Evolutionary conservation across 2,113 vertebrate species (phyloP), one percentile per base, ranked within the genome.

Genomic region (Peucedramus taeniatus): DNA sequence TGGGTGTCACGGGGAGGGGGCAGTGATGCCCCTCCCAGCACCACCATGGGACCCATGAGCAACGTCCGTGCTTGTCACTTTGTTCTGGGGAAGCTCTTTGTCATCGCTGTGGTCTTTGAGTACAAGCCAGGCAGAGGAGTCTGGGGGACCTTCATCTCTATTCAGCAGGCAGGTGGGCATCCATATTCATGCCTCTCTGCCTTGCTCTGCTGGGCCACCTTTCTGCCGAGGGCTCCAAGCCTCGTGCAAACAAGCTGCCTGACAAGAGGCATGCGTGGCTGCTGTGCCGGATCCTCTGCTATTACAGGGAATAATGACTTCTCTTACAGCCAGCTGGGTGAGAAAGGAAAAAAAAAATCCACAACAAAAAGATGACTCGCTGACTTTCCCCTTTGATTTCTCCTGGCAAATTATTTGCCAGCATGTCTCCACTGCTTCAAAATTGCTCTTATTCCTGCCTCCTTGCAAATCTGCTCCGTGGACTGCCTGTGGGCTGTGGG

Each of bases 121-220:
- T 59, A 22, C 31, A 31, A 80, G 31, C 50, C 39, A 90, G 83
- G 79, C 54, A 83, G 20, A 80, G 56, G 44, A 85, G 63, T 33
- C 77, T 83, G 60, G 65, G 87, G 74, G 54, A 69, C 88, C 75
- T 64, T 84, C 54, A 53, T 95, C 86, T 92, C 64, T 50, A 44
- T 88, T 92, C 91, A 94, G 74, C 84, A 88, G 85, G 72, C 96
- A 97, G 94, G 87, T 94, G 97, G 96, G 76, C 94, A 97, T 97
- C 94, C 95, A 97, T 97, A 97, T 97, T 96, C 96, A 96, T 13
- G 60, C 37, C 69, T 84, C 71, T 89, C 51, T 66, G 79, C 83
- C 22, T 16, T 75, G 63, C 76, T 92, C 78, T 81, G 79, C 71
- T 61, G 59, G 93, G 80, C 90, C 87, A 76, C 69, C 70, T 92